Evolutionary conservation across 2,888 invertebrate genomes (phyloP).

Genomic region (Hypselothyrea guttata): DNA sequence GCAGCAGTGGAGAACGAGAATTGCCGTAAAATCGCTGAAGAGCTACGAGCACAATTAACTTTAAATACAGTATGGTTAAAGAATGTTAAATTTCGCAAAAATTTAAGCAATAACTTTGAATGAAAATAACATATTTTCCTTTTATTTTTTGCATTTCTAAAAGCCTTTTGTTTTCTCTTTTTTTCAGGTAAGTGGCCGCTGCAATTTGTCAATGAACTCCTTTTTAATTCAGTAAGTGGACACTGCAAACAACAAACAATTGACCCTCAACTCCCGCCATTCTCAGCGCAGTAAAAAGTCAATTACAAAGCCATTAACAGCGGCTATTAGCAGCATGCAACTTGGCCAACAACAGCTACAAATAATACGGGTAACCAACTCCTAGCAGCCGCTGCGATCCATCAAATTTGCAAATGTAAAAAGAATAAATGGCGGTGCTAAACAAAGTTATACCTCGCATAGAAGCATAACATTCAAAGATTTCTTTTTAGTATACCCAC

Average conservation of each 20-base stretch:
- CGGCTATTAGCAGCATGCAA: slow-evolving; percentile 52
- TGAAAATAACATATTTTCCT: too few species aligned
- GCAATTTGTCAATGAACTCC: slow-evolving; percentile 24
- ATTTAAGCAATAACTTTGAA: too few species aligned
- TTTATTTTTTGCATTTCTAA: neutral
- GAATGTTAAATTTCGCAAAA: too few species aligned
- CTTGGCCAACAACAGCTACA: slow-evolving; percentile 39
- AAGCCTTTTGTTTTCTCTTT: slow-evolving; percentile 4
- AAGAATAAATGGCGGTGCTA: neutral
- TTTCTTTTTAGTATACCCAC: too few species aligned
- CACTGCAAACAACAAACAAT: slow-evolving; percentile 30
- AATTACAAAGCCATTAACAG: slow-evolving; percentile 51
- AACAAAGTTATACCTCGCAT: neutral
- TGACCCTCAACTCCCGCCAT: neutral
- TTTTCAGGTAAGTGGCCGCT: slow-evolving; percentile 43
- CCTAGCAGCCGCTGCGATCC: slow-evolving; percentile 40
- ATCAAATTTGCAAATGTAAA: slow-evolving; percentile 55
- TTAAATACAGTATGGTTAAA: neutral
- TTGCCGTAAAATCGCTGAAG: slow-evolving; percentile 9
- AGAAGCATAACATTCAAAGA: too few species aligned
- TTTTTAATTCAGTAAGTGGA: slow-evolving; percentile 51
- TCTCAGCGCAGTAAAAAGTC: slow-evolving; percentile 7
- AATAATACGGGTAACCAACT: slow-evolving; percentile 30
- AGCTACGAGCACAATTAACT: slow-evolving; percentile 12
- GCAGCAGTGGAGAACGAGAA: neutral